Conservation (phyloP, 2,113 vertebrate species). For the Corythornis madagascariensis region DNA sequence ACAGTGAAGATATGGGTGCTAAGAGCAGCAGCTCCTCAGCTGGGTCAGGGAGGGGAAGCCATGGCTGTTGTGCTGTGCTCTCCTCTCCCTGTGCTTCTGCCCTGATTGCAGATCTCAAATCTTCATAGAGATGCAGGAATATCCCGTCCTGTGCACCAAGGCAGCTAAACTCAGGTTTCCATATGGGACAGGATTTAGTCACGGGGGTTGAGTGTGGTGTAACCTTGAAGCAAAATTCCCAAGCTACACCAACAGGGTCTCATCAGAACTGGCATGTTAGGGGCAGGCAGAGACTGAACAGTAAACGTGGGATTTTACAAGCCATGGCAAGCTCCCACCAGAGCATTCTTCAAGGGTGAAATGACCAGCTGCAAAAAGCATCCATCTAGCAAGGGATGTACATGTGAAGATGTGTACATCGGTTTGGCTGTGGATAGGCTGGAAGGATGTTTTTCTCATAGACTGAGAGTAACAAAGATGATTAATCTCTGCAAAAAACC, state of each 20-base stretch:
- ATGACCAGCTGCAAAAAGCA: conserved; percentile 39
- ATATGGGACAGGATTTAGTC: not conserved
- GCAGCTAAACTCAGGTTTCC: not conserved
- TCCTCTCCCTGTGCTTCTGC: not conserved
- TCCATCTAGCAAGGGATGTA: not conserved
- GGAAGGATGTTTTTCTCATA: conserved; percentile 33
- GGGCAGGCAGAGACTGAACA: not conserved
- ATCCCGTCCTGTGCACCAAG: not conserved
- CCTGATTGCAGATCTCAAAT: not conserved
- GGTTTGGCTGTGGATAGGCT: not conserved
- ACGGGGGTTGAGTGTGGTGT: not conserved
- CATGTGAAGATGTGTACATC: not conserved
- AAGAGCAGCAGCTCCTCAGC: not conserved
- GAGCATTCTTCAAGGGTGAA: not conserved
- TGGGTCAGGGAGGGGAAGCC: not conserved
- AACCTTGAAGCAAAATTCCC: not conserved
- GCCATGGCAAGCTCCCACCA: not conserved
- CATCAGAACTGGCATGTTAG: not conserved
- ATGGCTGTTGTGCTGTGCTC: not conserved
- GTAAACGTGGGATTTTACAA: not conserved
- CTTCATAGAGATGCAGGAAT: not conserved
- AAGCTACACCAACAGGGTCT: not conserved
- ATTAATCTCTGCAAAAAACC: conserved; percentile 47
- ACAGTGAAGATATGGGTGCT: not conserved
- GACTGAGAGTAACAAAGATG: conserved; percentile 8